A percentile compares a stretch with the other conserved stretches of the same genome.
Conservation (phyloP, 2,113 vertebrate species). For the Phrynocephalus versicolor region DNA sequence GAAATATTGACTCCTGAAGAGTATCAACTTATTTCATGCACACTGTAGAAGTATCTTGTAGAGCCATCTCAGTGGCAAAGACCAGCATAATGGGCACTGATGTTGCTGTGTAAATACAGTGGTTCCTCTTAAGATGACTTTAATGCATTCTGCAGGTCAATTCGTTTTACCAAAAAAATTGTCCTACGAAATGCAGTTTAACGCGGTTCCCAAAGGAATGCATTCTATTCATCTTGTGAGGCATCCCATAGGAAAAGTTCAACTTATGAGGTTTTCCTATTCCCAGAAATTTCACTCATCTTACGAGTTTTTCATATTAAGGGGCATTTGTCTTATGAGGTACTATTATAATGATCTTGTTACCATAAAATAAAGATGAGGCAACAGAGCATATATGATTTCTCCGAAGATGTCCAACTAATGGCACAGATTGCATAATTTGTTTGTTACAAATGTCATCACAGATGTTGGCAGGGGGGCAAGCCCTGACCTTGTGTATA, state of each 20-base stretch:
- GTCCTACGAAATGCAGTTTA: no score
- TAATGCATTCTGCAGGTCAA: no score
- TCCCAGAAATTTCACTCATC: no score
- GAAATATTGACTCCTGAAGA: not conserved
- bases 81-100: not conserved
- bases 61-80: not conserved
- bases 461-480: not conserved
- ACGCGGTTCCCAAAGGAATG: no score
- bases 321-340: no score
- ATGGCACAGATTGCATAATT: not conserved
- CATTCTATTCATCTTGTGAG: no score
- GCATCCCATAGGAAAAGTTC: no score
- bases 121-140: no score
- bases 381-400: not conserved
- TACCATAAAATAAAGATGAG: slow-evolving; percentile 14
- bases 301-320: no score
- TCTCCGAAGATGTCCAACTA: slow-evolving; percentile 10
- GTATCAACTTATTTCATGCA: not conserved
- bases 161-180: no score
- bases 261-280: no score
- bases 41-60: not conserved
- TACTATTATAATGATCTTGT: not conserved
- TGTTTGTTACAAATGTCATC: not conserved
- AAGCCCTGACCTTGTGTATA: not conserved
- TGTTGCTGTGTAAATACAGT: not conserved